phyloP scores from a whole-genome alignment of 2,113 vertebrate genomes.

The Sinocyclocheilus rhinocerous region DNA sequence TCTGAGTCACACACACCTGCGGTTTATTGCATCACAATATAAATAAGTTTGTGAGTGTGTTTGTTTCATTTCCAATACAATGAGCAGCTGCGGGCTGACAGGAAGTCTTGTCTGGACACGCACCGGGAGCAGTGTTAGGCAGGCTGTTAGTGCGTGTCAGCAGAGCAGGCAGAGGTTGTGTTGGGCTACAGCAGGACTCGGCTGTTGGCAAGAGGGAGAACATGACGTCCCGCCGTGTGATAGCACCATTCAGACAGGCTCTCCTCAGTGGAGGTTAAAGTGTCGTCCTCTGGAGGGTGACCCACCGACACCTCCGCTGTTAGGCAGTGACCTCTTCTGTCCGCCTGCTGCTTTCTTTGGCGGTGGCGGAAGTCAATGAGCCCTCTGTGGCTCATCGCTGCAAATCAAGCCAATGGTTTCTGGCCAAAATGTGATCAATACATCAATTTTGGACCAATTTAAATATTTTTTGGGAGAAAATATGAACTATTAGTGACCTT shows the following conservation, averaged over 20 bases:
- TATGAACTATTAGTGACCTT: slow-evolving; percentile 63
- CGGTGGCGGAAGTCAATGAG: neutral
- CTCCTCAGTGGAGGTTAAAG: slow-evolving; percentile 43
- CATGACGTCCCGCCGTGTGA: slow-evolving; percentile 53
- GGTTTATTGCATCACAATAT: neutral
- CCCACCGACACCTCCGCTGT: slow-evolving; percentile 46
- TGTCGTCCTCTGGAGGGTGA: slow-evolving; percentile 40
- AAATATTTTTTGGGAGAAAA: slow-evolving; percentile 53
- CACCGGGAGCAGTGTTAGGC: slow-evolving; percentile 30
- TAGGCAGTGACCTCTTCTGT: slow-evolving; percentile 53
- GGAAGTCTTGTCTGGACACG: slow-evolving; percentile 21
- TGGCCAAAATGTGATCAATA: neutral
- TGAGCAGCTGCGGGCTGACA: slow-evolving; percentile 12
- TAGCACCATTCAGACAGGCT: slow-evolving; percentile 43
- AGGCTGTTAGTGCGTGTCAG: slow-evolving; percentile 34
- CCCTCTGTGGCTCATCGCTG: neutral
- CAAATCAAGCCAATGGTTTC: neutral
- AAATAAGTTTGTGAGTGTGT: neutral
- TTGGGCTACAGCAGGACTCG: slow-evolving; percentile 12
- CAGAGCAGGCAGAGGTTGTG: slow-evolving; percentile 43
- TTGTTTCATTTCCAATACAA: neutral
- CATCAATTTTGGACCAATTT: slow-evolving; percentile 17
- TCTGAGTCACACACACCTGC: neutral
- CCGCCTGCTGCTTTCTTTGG: slow-evolving; percentile 47
- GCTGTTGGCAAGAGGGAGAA: slow-evolving; percentile 52